Percentiles rank a stretch among this genome's conserved stretches.
phyloP scores from a whole-genome alignment of 2,797 vertebrate genomes.

The Distichodus sexfasciatus region DNA sequence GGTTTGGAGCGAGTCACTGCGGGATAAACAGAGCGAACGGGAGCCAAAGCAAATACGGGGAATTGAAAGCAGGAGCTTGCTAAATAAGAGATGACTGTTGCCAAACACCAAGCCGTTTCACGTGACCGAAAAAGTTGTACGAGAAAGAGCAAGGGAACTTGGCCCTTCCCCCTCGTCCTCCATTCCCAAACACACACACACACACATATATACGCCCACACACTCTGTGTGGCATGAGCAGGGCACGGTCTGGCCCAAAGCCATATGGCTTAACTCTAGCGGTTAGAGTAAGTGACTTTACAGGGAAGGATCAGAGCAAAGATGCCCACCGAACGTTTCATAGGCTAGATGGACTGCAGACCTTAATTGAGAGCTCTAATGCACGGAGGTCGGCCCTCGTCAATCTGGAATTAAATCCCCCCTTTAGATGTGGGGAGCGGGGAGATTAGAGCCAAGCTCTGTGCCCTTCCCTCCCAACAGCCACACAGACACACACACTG shows the following conservation, averaged over 20 bases:
- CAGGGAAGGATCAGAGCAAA: slow-evolving; percentile 50
- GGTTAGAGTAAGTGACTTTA: slow-evolving; percentile 61
- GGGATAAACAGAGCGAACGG: slow-evolving; percentile 20
- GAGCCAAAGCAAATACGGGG: slow-evolving; percentile 4
- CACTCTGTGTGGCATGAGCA: slow-evolving; percentile 25
- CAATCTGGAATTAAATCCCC: slow-evolving; percentile 58
- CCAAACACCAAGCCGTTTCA: slow-evolving; percentile 10
- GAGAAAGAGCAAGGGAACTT: neutral
- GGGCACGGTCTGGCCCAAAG: slow-evolving; percentile 48
- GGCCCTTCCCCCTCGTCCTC: no score
- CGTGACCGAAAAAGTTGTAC: neutral
- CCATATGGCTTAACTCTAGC: slow-evolving; percentile 64
- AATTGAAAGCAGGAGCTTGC: slow-evolving; percentile 25
- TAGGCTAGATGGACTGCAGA: slow-evolving; percentile 68
- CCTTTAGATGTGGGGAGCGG: slow-evolving; percentile 18
- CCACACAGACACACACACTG: neutral
- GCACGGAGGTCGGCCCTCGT: slow-evolving; percentile 55
- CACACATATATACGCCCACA: no score
- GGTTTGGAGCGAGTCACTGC: slow-evolving; percentile 18
- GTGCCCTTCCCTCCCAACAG: slow-evolving; percentile 6
- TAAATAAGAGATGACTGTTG: neutral
- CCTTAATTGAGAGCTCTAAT: slow-evolving; percentile 73
- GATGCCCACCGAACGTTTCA: slow-evolving; percentile 55
- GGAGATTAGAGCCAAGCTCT: slow-evolving; percentile 19
- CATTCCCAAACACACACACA: no score